A percentile compares a stretch with the other conserved stretches of the same genome.
These are phyloP conservation scores for Passer domesticus DNA, from an alignment of 2,113 vertebrate species.

Conservation along the genomic window DNA sequence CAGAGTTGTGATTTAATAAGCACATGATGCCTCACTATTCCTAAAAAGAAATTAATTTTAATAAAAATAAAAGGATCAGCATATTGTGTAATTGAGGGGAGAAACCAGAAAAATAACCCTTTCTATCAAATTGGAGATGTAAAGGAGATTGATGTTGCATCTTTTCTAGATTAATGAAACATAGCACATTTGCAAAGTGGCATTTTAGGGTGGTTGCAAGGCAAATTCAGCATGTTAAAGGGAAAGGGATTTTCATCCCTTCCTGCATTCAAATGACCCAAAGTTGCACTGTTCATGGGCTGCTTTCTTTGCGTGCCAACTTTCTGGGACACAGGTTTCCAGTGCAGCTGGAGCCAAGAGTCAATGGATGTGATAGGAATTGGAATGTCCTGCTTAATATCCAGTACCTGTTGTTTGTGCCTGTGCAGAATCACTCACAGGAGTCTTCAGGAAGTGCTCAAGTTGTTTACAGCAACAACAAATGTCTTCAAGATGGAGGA, in stretches of 20 bases:
- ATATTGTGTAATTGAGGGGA: neutral
- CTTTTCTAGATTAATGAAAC: neutral
- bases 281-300: neutral
- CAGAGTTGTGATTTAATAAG: neutral
- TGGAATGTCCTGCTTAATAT: neutral
- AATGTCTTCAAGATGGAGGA: neutral
- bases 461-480: neutral
- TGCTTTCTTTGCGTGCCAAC: neutral
- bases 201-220: neutral
- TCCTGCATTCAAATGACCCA: constrained; percentile 17
- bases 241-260: neutral
- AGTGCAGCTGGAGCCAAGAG: constrained; percentile 17
- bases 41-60: neutral
- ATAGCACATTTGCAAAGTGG: neutral
- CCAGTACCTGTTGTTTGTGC: neutral
- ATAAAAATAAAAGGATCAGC: neutral
- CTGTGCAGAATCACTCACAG: neutral
- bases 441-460: neutral
- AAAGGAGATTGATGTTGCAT: neutral
- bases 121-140: neutral
- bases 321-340: constrained; percentile 37
- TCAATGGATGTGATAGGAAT: constrained; percentile 19
- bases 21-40: neutral
- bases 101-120: neutral
- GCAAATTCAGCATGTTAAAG: neutral